Percentiles rank a stretch among this genome's conserved stretches.
Evolutionary conservation across 2,797 vertebrate genomes (phyloP).

Genomic region (Cheirogaleus major): DNA sequence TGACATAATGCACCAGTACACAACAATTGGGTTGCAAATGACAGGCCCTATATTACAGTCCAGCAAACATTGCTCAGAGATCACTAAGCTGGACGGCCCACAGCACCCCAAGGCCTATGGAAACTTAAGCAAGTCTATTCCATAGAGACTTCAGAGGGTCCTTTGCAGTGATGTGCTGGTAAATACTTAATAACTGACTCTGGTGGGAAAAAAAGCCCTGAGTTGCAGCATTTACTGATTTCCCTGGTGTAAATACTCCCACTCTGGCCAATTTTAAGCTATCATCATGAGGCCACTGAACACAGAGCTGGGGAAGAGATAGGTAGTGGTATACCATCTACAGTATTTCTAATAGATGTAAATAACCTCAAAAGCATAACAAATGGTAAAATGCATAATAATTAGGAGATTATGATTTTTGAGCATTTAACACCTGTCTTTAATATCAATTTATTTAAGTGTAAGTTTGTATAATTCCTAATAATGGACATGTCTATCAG

Average conservation of each 20-base stretch:
- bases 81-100: not conserved
- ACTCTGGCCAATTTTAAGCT: not conserved
- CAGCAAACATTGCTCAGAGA: not conserved
- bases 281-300: not conserved
- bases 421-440: not conserved
- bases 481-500: not conserved
- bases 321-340: not conserved
- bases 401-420: not conserved
- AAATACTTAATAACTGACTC: not conserved
- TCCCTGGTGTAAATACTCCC: not conserved
- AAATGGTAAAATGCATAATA: not conserved
- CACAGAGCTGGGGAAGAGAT: not conserved
- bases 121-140: not conserved
- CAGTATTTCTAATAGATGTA: not conserved
- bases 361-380: not conserved
- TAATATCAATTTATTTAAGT: not conserved
- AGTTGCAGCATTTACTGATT: not conserved
- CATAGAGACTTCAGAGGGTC: not conserved
- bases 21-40: not conserved
- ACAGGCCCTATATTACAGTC: not conserved
- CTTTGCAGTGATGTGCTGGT: not conserved
- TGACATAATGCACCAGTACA: not conserved
- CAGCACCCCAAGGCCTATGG: not conserved
- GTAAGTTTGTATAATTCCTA: not conserved
- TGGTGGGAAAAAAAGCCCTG: not conserved